Percentiles rank a stretch among this genome's conserved stretches.
phyloP scores from a whole-genome alignment of 2,113 vertebrate species.

The Ictidomys tridecemlineatus region DNA sequence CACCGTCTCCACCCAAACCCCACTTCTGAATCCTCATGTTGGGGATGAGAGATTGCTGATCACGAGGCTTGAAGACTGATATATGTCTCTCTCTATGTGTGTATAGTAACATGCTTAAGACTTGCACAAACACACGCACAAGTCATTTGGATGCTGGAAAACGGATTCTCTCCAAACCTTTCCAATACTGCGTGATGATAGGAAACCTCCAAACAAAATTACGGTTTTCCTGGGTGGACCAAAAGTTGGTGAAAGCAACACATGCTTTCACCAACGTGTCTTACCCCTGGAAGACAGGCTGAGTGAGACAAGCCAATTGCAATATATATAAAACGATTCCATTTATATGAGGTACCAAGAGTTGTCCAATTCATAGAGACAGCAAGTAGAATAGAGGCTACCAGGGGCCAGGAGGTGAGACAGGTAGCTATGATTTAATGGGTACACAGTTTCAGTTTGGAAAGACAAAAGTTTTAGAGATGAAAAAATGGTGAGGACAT shows the following conservation, averaged over 20 bases:
- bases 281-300: neutral
- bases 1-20: neutral
- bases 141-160: neutral
- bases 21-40: neutral
- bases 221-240: neutral
- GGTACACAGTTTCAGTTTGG: neutral
- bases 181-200: neutral
- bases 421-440: neutral
- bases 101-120: neutral
- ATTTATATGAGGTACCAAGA: neutral
- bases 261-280: too few relatives aligned
- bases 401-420: neutral
- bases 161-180: neutral
- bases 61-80: neutral
- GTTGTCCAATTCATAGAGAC: neutral
- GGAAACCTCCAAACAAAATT: neutral
- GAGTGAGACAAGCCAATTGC: neutral
- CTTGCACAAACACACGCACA: neutral
- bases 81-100: neutral
- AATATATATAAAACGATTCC: neutral
- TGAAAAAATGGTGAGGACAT: neutral
- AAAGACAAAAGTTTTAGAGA: neutral
- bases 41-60: neutral
- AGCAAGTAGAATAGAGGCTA: neutral
- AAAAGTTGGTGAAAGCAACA: neutral